Evolutionary conservation across 2,888 invertebrate species (phyloP).

Genomic region (Operophtera brumata): DNA sequence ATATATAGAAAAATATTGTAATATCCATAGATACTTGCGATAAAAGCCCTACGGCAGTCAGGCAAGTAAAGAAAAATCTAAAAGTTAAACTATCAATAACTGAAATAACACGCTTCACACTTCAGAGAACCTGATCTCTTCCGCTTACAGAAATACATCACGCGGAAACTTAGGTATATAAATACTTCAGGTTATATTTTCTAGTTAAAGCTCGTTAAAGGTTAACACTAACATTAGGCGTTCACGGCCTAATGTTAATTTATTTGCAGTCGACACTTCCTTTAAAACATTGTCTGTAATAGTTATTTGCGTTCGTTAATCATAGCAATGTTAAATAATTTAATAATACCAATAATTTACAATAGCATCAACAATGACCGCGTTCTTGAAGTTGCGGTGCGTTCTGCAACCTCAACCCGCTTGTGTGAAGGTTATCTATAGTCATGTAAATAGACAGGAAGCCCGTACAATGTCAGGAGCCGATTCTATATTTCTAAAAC

Average conservation of each 20-base stretch:
- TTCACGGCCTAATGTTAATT: conserved; percentile 11
- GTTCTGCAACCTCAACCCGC: conserved; percentile 71
- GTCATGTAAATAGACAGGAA: conserved; percentile 75
- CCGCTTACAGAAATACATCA: conserved; percentile 17
- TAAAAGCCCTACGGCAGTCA: background rate
- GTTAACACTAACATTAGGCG: conserved; percentile 10
- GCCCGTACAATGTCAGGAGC: conserved; percentile 68
- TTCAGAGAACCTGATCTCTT: background rate
- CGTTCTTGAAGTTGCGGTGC: conserved; percentile 40
- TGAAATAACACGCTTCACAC: background rate
- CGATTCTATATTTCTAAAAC: conserved; percentile 39
- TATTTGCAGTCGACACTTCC: conserved; percentile 13
- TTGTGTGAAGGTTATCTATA: conserved; percentile 73
- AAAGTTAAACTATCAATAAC: background rate
- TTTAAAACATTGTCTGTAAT: background rate
- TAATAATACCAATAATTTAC: conserved; percentile 17
- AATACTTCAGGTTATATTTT: conserved; percentile 10
- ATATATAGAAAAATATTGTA: too few species aligned
- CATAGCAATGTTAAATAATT: conserved; percentile 10
- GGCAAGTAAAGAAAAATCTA: conserved; percentile 1
- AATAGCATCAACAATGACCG: conserved; percentile 25
- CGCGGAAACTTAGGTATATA: conserved; percentile 8
- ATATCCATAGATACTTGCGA: too few species aligned
- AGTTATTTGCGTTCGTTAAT: background rate
- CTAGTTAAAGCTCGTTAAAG: conserved; percentile 1